A percentile compares a stretch with the other conserved stretches of the same genome.
These are phyloP conservation scores for Drosophila lacicola DNA, from an alignment of 2,888 invertebrate species.

Conservation along the genomic window DNA sequence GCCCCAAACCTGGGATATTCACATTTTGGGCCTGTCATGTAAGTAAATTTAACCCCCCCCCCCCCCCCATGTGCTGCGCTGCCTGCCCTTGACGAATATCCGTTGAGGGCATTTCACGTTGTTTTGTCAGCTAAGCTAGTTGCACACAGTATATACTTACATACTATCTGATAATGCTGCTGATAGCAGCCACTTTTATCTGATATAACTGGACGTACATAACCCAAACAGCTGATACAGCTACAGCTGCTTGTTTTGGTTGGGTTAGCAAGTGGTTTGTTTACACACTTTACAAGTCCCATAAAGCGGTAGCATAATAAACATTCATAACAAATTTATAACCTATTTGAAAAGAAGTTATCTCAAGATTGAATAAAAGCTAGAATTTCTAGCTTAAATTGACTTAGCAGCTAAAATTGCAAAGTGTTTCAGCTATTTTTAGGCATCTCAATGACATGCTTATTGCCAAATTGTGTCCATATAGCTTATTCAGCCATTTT, in stretches of 20 bases:
- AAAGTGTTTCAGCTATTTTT: no score
- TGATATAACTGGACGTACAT: neutral
- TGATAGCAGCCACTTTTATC: neutral
- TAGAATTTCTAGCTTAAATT: no score
- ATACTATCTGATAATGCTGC: neutral
- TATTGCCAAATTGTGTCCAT: no score
- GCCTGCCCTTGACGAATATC: conserved; percentile 22
- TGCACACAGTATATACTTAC: no score
- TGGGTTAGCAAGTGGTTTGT: conserved; percentile 1
- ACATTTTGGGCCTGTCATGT: conserved; percentile 83
- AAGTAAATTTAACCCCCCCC: conserved; percentile 22
- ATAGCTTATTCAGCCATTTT: no score
- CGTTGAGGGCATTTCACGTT: conserved; percentile 1
- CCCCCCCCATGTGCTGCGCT: neutral
- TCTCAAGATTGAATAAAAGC: no score
- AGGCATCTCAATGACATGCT: no score
- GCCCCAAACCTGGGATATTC: conserved; percentile 87
- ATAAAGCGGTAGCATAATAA: neutral
- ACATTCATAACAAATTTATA: no score
- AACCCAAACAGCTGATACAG: neutral
- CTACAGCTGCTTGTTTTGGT: neutral
- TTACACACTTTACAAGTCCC: neutral
- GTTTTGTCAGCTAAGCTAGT: neutral
- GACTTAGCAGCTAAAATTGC: no score
- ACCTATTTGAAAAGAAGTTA: no score